Conservation (phyloP, 2,797 vertebrate species). For the Lerista edwardsae region DNA sequence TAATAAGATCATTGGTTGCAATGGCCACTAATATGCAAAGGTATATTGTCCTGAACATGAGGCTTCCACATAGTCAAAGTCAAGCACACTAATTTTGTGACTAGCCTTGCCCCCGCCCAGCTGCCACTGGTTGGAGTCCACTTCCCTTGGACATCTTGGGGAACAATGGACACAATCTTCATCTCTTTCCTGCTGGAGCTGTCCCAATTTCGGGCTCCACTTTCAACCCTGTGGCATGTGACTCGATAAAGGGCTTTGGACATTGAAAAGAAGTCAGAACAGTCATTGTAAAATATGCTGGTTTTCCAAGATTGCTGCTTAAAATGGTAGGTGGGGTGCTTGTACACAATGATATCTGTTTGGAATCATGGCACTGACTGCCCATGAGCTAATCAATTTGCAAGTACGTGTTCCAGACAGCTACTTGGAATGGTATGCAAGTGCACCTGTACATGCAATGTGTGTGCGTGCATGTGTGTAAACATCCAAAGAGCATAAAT, state of each 20-base stretch:
- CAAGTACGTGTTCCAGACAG: neutral
- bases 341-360: neutral
- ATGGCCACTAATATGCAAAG: too few species aligned
- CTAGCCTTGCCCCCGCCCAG: too few species aligned
- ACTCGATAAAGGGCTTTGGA: neutral
- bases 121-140: too few species aligned
- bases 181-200: neutral
- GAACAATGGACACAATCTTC: neutral
- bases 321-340: neutral
- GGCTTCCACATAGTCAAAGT: too few species aligned
- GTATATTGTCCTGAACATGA: too few species aligned
- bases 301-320: neutral
- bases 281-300: neutral
- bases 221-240: neutral
- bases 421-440: neutral
- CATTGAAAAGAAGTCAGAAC: neutral
- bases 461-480: too few species aligned
- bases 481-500: neutral
- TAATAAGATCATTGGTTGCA: too few species aligned
- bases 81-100: too few species aligned
- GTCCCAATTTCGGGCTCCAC: neutral
- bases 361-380: neutral
- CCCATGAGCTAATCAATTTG: neutral
- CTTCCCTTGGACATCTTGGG: neutral
- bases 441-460: neutral